Conservation (phyloP, 2,113 vertebrate genomes). For the Planiliza haematocheilus region DNA sequence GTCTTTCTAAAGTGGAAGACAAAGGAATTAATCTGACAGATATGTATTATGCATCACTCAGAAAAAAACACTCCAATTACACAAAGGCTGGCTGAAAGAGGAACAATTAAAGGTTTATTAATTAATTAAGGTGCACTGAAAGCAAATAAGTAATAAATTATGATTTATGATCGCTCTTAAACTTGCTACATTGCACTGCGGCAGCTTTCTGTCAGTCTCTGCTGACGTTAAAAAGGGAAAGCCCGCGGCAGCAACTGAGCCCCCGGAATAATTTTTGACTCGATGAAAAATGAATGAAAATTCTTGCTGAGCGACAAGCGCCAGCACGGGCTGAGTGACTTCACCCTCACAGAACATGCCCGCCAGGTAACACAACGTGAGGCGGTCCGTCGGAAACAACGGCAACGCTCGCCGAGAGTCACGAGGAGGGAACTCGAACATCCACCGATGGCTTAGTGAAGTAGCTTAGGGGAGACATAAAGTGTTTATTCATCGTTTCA, state of each 20-base stretch:
- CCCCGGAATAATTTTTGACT: conserved; percentile 21
- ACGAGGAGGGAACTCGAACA: conserved; percentile 14
- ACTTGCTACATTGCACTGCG: background rate
- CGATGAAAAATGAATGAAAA: conserved; percentile 50
- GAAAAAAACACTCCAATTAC: background rate
- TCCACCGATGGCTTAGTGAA: conserved; percentile 7
- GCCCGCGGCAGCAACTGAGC: conserved; percentile 25
- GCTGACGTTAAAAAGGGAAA: conserved; percentile 21
- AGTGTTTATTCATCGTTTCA: conserved; percentile 66
- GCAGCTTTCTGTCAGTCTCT: background rate
- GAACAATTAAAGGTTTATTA: background rate
- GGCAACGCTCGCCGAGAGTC: background rate
- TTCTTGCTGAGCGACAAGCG: conserved; percentile 20
- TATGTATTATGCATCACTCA: conserved; percentile 42
- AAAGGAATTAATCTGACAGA: conserved; percentile 30
- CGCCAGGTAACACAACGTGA: background rate
- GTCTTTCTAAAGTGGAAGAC: conserved; percentile 31
- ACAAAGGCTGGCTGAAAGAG: background rate
- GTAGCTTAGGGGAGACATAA: conserved; percentile 9
- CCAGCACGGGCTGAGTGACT: conserved; percentile 1
- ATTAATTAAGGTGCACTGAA: conserved; percentile 2
- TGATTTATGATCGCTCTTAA: conserved; percentile 2
- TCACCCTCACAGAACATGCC: background rate
- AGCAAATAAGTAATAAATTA: conserved; percentile 25
- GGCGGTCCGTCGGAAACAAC: conserved; percentile 1